phyloP scores from a whole-genome alignment of 2,113 vertebrate species.

The Dicentrarchus labrax region DNA sequence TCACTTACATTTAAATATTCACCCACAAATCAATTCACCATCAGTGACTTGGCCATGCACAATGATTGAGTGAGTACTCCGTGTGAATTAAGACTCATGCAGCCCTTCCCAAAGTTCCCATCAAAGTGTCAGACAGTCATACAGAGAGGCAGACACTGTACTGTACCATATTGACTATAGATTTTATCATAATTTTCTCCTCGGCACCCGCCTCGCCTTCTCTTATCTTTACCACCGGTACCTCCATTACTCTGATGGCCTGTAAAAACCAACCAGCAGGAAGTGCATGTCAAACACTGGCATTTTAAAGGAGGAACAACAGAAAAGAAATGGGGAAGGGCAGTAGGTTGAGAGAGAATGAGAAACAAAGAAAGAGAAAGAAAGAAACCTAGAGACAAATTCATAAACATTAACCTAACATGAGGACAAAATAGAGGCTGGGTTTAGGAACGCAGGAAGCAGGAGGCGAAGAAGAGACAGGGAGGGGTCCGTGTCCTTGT shows the following conservation, averaged over 20 bases:
- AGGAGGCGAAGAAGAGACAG: constrained; percentile 17
- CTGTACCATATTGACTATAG: constrained; percentile 96
- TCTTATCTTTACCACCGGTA: constrained; percentile 98
- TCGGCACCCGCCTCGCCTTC: constrained; percentile 89
- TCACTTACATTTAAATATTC: constrained; percentile 22
- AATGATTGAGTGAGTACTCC: constrained; percentile 39
- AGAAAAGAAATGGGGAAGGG: neutral
- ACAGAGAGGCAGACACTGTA: constrained; percentile 62
- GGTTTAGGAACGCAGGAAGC: constrained; percentile 14
- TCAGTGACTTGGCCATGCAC: constrained; percentile 52
- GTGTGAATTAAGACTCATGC: constrained; percentile 65
- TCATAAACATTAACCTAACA: constrained; percentile 47
- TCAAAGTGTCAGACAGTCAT: constrained; percentile 78
- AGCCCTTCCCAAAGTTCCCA: constrained; percentile 49
- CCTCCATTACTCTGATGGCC: constrained; percentile 96
- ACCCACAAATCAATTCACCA: constrained; percentile 43
- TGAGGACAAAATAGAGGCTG: constrained; percentile 16
- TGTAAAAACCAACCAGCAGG: constrained; percentile 88
- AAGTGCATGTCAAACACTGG: constrained; percentile 70
- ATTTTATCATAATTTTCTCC: constrained; percentile 97
- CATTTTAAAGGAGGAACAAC: constrained; percentile 27
- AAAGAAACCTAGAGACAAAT: constrained; percentile 16
- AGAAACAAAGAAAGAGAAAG: neutral
- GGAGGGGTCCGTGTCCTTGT: constrained; percentile 55
- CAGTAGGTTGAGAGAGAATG: neutral